These are phyloP conservation scores for Argya squamiceps DNA, from an alignment of 2,797 vertebrate species.

Conservation along the genomic window DNA sequence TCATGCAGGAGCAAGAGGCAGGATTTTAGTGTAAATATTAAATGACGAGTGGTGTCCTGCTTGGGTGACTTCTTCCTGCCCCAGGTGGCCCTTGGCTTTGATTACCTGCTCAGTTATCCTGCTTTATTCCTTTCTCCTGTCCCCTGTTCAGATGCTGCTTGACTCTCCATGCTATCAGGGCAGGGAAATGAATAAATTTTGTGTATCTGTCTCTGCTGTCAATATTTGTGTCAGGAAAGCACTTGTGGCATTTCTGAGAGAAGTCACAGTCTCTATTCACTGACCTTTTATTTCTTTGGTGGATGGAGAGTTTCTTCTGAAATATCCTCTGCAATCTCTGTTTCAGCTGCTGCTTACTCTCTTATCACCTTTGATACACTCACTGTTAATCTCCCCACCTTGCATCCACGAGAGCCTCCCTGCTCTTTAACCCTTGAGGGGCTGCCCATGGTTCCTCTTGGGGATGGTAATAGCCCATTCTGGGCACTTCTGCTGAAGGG, in stretches of 20 bases:
- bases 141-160: background rate
- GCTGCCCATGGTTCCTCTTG: background rate
- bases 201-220: background rate
- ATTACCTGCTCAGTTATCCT: background rate
- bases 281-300: conserved; percentile 41
- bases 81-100: background rate
- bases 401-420: background rate
- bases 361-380: background rate
- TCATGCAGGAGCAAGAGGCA: background rate
- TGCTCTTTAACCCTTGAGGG: background rate
- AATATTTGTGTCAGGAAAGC: background rate
- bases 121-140: background rate
- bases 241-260: conserved; percentile 4
- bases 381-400: background rate
- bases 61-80: background rate
- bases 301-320: background rate
- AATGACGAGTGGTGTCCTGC: background rate
- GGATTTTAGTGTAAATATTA: background rate
- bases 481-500: background rate
- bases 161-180: background rate
- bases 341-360: background rate
- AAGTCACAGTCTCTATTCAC: conserved; percentile 11
- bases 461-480: rapidly evolving
- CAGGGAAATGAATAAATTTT: background rate
- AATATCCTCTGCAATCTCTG: background rate